Evolutionary conservation across 2,113 vertebrate species (phyloP).

Genomic region (Maylandia zebra): DNA sequence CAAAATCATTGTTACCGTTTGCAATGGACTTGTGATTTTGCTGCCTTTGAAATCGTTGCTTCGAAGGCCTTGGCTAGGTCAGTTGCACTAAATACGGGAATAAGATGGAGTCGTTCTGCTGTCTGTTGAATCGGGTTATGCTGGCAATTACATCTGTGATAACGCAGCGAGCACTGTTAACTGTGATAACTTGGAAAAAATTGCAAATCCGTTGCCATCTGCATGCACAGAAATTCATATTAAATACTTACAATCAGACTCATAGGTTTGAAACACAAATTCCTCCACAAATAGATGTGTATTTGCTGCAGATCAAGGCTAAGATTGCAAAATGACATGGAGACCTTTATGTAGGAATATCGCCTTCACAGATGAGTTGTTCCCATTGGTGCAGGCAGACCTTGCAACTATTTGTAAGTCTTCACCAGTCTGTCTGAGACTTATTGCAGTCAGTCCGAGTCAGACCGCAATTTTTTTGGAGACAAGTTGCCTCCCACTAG

Average conservation of each 20-base stretch:
- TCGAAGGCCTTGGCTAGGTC: background rate
- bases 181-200: background rate
- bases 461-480: accelerated
- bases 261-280: background rate
- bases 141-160: background rate
- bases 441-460: background rate
- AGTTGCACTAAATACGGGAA: background rate
- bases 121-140: accelerated
- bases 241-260: background rate
- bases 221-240: background rate
- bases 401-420: background rate
- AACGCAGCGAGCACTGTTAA: accelerated
- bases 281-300: background rate
- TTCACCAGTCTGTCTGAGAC: too few species aligned
- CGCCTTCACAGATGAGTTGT: background rate
- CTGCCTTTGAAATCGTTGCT: background rate
- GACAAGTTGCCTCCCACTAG: background rate
- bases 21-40: background rate
- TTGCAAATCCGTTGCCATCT: accelerated
- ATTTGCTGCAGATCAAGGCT: background rate
- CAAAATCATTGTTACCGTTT: background rate
- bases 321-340: background rate
- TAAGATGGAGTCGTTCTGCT: background rate
- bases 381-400: background rate
- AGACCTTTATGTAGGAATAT: background rate